These are phyloP conservation scores for Acrossocheilus wenchowensis DNA, from an alignment of 2,797 vertebrate genomes.

Conservation along the genomic window DNA sequence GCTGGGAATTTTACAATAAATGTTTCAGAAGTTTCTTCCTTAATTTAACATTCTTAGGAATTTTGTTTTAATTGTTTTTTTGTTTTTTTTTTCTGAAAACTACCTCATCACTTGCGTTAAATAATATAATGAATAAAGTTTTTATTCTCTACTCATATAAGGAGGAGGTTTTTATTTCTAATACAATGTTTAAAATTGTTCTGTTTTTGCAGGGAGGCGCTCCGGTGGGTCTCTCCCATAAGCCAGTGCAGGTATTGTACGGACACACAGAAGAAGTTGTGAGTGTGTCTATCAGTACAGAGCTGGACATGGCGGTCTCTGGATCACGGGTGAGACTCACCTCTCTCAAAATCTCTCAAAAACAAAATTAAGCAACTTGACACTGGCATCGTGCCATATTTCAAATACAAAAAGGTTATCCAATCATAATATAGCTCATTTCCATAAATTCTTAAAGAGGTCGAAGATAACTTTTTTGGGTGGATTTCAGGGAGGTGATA, in stretches of 20 bases:
- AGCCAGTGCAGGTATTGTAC: conserved; percentile 93
- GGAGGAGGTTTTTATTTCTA: not conserved
- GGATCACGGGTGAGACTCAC: conserved; percentile 86
- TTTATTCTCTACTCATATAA: not conserved
- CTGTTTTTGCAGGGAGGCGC: conserved; percentile 83
- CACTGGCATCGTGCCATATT: not conserved
- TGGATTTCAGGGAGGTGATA: not conserved
- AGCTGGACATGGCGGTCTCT: conserved; percentile 94
- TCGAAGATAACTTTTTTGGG: not conserved
- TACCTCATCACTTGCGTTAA: not conserved
- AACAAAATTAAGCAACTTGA: not conserved
- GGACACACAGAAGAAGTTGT: conserved; percentile 92
- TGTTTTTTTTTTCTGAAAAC: too few relatives aligned
- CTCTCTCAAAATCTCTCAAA: conserved; percentile 26
- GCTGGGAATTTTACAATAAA: not conserved
- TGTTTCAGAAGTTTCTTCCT: not conserved
- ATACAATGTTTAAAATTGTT: conserved; percentile 1
- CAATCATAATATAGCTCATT: not conserved
- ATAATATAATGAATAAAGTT: not conserved
- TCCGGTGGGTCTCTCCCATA: conserved; percentile 86
- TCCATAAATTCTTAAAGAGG: not conserved
- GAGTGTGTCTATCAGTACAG: conserved; percentile 92
- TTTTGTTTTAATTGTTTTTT: not conserved
- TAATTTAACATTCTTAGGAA: not conserved
- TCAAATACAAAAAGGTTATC: not conserved